These are phyloP conservation scores for Dyspetes luteomarginatus DNA, from an alignment of 2,888 invertebrate genomes.

Conservation along the genomic window DNA sequence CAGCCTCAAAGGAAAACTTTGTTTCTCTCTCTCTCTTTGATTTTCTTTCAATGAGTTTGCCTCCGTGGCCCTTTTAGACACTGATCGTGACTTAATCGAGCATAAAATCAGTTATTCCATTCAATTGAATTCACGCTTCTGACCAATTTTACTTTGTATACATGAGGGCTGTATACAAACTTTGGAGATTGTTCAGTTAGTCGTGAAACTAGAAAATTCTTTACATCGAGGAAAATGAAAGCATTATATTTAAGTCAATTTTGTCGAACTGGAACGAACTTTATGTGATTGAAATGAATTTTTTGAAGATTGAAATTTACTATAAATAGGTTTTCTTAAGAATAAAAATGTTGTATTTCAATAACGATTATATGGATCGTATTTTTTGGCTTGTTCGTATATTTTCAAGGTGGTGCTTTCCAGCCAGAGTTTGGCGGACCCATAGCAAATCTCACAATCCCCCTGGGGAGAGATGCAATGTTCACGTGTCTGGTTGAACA, in stretches of 20 bases:
- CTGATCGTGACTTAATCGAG: slow-evolving; percentile 25
- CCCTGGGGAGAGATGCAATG: slow-evolving; percentile 93
- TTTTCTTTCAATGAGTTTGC: slow-evolving; percentile 54
- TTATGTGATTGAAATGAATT: too few species aligned
- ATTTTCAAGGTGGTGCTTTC: slow-evolving; percentile 88
- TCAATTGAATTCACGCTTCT: not conserved
- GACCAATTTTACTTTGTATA: not conserved
- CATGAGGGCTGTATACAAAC: not conserved
- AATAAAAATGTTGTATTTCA: not conserved
- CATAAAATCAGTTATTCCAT: slow-evolving; percentile 42
- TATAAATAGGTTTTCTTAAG: not conserved
- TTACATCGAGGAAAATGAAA: not conserved
- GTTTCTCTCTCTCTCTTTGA: slow-evolving; percentile 62
- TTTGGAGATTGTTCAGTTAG: not conserved
- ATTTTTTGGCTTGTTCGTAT: not conserved
- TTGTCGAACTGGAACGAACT: not conserved
- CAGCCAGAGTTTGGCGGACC: slow-evolving; percentile 94
- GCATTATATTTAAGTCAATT: too few species aligned
- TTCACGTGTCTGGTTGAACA: slow-evolving; percentile 94
- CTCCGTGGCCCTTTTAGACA: slow-evolving; percentile 15
- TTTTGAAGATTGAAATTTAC: not conserved
- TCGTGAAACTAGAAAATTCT: too few species aligned
- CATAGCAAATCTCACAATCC: slow-evolving; percentile 92
- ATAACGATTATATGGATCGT: not conserved
- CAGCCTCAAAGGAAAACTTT: slow-evolving; percentile 55